These are phyloP conservation scores for Hystrix brachyura DNA, from an alignment of 2,113 vertebrate species.

Conservation along the genomic window DNA sequence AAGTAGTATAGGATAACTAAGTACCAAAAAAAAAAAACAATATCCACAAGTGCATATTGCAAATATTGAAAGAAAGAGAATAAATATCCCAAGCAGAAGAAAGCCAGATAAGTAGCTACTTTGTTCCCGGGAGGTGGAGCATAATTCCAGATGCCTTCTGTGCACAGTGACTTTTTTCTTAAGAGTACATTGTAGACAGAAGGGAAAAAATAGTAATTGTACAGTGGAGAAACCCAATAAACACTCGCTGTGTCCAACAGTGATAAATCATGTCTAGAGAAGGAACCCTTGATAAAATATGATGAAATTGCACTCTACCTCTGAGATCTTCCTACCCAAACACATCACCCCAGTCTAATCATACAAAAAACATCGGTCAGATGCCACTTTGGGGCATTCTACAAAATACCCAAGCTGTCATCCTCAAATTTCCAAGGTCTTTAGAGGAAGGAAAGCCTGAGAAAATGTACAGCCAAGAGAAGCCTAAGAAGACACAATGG, in stretches of 20 bases:
- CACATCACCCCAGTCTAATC: not conserved
- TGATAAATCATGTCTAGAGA: not conserved
- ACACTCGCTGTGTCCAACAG: too few relatives aligned
- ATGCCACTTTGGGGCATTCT: not conserved
- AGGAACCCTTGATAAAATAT: not conserved
- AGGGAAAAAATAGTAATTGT: too few relatives aligned
- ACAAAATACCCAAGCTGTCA: not conserved
- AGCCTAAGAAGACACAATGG: not conserved
- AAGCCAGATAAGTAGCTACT: not conserved
- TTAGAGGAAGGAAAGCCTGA: not conserved
- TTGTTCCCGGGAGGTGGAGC: not conserved
- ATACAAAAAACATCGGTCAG: not conserved
- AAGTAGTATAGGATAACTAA: not conserved
- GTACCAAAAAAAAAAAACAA: not conserved
- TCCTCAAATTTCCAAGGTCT: not conserved
- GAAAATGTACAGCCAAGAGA: not conserved
- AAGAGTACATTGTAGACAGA: not conserved
- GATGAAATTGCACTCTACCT: not conserved
- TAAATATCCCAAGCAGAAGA: not conserved
- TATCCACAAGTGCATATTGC: not conserved
- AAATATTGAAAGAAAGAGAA: not conserved
- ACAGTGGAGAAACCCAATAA: not conserved
- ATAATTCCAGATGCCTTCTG: not conserved
- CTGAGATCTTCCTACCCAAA: not conserved
- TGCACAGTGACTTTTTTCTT: not conserved